These are phyloP conservation scores for Prunella fulvescens DNA, from an alignment of 2,113 vertebrate species.

Conservation along the genomic window DNA sequence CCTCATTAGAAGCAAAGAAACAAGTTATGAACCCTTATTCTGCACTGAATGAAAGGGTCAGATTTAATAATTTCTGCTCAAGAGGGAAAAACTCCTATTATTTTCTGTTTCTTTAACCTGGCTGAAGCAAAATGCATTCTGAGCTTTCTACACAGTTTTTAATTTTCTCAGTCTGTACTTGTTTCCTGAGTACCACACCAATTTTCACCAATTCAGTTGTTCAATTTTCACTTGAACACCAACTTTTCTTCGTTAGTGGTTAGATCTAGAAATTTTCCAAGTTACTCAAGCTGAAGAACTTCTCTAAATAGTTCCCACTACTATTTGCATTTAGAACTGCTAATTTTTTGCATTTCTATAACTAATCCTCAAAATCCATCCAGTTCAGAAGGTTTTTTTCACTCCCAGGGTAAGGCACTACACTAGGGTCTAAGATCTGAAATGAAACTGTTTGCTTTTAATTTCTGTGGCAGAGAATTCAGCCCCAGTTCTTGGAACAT, in stretches of 20 bases:
- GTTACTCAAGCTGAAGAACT: not conserved
- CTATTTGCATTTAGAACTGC: not conserved
- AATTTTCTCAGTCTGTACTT: not conserved
- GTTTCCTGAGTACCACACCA: not conserved
- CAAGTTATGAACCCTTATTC: not conserved
- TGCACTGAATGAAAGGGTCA: not conserved
- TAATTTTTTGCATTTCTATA: not conserved
- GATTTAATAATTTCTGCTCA: not conserved
- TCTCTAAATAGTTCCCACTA: not conserved
- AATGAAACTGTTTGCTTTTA: not conserved
- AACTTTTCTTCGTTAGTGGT: not conserved
- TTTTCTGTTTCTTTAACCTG: not conserved
- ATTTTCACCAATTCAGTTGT: not conserved
- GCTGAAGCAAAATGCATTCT: not conserved
- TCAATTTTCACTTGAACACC: not conserved
- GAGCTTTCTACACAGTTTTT: not conserved
- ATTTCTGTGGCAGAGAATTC: not conserved
- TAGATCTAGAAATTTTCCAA: not conserved
- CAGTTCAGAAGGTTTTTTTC: not conserved
- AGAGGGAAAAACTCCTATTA: not conserved
- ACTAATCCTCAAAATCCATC: not conserved
- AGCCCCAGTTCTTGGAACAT: slow-evolving; percentile 28
- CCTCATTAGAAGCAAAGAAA: not conserved
- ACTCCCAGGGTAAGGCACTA: not conserved
- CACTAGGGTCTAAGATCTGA: not conserved